phyloP scores from a whole-genome alignment of 35 echinoderm and acorn worm genomes.

The Apostichopus parvimensis region DNA sequence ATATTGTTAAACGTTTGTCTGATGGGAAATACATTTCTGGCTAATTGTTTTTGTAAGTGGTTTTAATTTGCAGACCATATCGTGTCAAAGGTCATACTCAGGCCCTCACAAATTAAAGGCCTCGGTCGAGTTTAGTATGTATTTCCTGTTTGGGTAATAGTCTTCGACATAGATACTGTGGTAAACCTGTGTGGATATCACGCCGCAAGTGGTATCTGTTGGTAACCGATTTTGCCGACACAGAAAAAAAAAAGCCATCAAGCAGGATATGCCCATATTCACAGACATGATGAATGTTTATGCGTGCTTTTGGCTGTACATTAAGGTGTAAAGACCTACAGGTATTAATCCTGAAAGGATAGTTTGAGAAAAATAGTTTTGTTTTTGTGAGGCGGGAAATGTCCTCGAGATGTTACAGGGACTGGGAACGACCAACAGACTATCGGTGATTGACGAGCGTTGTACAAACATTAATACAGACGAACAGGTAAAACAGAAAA shows the following conservation, averaged over 20 bases:
- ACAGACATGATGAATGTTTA: neutral
- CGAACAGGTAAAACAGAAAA: conserved; percentile 13
- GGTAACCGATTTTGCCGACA: neutral
- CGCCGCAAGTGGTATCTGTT: conserved; percentile 1
- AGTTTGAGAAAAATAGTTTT: too few species aligned
- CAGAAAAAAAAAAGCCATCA: neutral
- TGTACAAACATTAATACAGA: neutral
- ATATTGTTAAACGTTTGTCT: too few species aligned
- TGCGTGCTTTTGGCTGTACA: too few species aligned
- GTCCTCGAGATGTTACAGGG: neutral
- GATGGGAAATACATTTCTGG: too few species aligned
- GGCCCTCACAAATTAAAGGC: neutral
- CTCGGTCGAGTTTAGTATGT: neutral
- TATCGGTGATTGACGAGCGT: neutral
- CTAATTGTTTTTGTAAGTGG: too few species aligned
- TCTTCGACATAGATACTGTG: neutral
- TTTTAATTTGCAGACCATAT: neutral
- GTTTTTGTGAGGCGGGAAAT: too few species aligned
- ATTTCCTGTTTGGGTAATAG: neutral
- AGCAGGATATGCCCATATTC: neutral
- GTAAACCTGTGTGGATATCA: neutral
- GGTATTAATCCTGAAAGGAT: too few species aligned
- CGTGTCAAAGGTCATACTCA: neutral
- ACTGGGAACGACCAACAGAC: neutral
- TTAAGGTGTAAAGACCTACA: too few species aligned